These are phyloP conservation scores for Syncerus caffer DNA, from an alignment of 2,797 vertebrate species.

Conservation along the genomic window DNA sequence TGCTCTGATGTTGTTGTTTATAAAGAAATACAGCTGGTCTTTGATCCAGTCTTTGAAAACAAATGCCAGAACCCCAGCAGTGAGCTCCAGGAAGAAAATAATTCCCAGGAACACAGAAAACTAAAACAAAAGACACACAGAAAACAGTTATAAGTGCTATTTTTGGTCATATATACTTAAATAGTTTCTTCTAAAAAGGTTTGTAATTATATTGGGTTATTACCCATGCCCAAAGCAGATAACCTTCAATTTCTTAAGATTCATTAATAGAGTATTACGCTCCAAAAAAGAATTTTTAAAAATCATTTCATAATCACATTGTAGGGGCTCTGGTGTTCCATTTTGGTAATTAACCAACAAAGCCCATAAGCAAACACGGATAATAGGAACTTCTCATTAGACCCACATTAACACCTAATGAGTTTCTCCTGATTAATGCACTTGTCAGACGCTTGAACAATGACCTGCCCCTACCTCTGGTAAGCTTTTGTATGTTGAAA, in stretches of 20 bases:
- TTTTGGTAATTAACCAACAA: constrained; percentile 66
- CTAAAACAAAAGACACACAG: constrained; percentile 79
- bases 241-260: constrained; percentile 34
- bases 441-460: constrained; percentile 73
- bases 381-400: constrained; percentile 77
- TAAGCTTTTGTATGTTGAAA: constrained; percentile 47
- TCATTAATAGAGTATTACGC: constrained; percentile 39
- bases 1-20: constrained; percentile 99
- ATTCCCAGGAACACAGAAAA: constrained; percentile 99
- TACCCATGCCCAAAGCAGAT: neutral
- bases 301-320: constrained; percentile 52
- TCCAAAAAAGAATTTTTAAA: constrained; percentile 26
- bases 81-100: constrained; percentile 99
- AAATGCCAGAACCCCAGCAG: constrained; percentile 96
- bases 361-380: constrained; percentile 76
- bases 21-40: constrained; percentile 99
- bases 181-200: constrained; percentile 19
- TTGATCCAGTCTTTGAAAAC: constrained; percentile 99
- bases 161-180: neutral
- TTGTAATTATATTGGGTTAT: neutral
- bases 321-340: constrained; percentile 29
- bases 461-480: constrained; percentile 61
- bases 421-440: constrained; percentile 75
- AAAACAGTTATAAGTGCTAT: constrained; percentile 11
- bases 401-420: constrained; percentile 76